Evolutionary conservation across 2,113 vertebrate species (phyloP).

Genomic region (Myiozetetes cayanensis): DNA sequence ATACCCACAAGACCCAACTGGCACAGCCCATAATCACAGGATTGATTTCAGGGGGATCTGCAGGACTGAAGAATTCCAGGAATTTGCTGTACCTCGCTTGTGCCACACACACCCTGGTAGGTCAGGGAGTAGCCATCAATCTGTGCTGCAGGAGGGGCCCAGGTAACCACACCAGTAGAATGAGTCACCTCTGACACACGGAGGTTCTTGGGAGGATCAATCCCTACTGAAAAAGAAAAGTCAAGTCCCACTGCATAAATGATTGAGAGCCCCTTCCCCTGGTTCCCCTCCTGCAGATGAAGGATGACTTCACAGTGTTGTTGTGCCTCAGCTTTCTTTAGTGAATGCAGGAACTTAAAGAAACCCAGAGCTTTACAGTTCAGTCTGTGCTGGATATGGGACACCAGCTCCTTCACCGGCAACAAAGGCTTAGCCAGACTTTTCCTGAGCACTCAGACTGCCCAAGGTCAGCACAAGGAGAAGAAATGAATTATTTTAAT

Average conservation of each 20-base stretch:
- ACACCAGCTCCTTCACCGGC: neutral
- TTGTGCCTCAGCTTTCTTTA: neutral
- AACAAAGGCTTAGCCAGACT: neutral
- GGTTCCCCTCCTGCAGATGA: neutral
- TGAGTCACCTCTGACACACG: slow-evolving; percentile 67
- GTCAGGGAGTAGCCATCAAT: slow-evolving; percentile 84
- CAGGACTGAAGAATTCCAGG: neutral
- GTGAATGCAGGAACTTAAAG: neutral
- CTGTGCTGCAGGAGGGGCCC: slow-evolving; percentile 79
- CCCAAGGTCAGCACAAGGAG: neutral
- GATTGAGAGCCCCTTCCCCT: neutral
- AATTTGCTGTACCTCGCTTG: slow-evolving; percentile 71
- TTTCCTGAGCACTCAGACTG: neutral
- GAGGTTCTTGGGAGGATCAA: slow-evolving; percentile 84
- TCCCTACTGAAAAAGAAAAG: slow-evolving; percentile 67
- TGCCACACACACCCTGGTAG: slow-evolving; percentile 74
- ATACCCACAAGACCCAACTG: neutral
- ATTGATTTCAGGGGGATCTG: neutral
- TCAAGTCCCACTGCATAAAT: neutral
- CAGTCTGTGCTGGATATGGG: neutral
- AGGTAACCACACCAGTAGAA: slow-evolving; percentile 77
- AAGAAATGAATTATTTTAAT: neutral
- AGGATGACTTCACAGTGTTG: neutral
- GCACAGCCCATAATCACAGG: neutral
- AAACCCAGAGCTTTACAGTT: neutral